These are phyloP conservation scores for Romanogobio albipinnatus DNA, from an alignment of 2,113 vertebrate species.

Conservation along the genomic window DNA sequence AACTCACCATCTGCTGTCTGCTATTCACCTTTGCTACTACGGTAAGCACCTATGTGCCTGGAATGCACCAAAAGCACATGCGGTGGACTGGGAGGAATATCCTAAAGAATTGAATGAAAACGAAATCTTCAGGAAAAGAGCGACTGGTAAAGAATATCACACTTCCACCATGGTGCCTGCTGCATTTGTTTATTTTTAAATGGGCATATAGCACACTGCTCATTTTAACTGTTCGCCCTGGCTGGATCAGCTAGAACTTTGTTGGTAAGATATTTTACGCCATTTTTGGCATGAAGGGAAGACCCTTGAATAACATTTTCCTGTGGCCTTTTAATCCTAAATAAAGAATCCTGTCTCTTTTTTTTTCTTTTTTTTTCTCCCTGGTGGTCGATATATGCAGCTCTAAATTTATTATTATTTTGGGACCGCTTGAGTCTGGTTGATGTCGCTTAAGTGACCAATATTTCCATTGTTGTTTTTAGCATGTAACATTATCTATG, in stretches of 20 bases:
- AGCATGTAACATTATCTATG: not conserved
- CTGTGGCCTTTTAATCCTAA: not conserved
- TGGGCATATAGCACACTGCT: not conserved
- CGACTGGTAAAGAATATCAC: conserved; percentile 14
- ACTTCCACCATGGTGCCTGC: conserved; percentile 22
- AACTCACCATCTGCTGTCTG: conserved; percentile 82
- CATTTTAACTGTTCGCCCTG: not conserved
- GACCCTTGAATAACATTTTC: not conserved
- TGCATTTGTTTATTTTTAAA: conserved; percentile 6
- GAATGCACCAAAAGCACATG: conserved; percentile 22
- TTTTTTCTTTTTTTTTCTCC: accelerated
- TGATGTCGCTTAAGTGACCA: not conserved
- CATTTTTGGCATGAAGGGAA: not conserved
- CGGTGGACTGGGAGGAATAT: conserved; percentile 44
- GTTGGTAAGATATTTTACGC: not conserved
- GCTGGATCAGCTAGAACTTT: not conserved
- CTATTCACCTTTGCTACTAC: conserved; percentile 44
- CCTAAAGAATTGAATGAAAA: conserved; percentile 36
- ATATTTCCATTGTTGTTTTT: not conserved
- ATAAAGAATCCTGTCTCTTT: not conserved
- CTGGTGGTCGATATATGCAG: not conserved
- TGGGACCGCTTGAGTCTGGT: not conserved
- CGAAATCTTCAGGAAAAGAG: conserved; percentile 10
- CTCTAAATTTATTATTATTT: not conserved
- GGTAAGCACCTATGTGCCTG: conserved; percentile 54